These are phyloP conservation scores for Martes martes DNA, from an alignment of 2,113 vertebrate species.

Conservation along the genomic window DNA sequence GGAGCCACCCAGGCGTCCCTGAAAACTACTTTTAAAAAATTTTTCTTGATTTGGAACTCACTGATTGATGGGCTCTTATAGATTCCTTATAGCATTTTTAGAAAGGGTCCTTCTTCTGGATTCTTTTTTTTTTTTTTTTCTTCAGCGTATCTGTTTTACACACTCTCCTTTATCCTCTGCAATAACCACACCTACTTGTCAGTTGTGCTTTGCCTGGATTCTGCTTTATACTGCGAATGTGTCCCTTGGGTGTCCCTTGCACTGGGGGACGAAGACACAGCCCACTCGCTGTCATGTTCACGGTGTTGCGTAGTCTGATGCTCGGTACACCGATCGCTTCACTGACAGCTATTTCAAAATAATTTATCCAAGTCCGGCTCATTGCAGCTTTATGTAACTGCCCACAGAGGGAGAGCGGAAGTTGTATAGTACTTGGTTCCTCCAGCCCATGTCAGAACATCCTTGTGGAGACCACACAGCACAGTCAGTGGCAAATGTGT, in stretches of 20 bases:
- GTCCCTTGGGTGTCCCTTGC: neutral
- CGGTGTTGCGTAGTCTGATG: neutral
- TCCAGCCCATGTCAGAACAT: neutral
- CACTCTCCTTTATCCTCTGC: neutral
- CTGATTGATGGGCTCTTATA: neutral
- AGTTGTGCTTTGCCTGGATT: neutral
- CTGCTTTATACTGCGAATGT: neutral
- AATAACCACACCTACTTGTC: neutral
- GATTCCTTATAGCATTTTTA: neutral
- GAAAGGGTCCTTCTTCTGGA: neutral
- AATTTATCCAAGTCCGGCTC: neutral
- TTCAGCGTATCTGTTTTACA: neutral
- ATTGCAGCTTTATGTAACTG: neutral
- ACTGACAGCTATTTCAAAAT: neutral
- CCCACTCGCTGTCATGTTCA: neutral
- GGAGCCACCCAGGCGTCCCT: neutral
- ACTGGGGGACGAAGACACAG: neutral
- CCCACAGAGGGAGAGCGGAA: neutral
- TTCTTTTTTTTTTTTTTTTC: neutral
- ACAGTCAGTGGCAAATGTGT: neutral
- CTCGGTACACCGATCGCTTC: neutral
- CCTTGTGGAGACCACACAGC: neutral
- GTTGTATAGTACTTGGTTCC: neutral
- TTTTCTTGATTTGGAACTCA: constrained; percentile 21
- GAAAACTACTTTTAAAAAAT: neutral